Evolutionary conservation across 2,888 invertebrate genomes (phyloP), one percentile per base, ranked within the genome.

Genomic region (Hetaerina titia): DNA sequence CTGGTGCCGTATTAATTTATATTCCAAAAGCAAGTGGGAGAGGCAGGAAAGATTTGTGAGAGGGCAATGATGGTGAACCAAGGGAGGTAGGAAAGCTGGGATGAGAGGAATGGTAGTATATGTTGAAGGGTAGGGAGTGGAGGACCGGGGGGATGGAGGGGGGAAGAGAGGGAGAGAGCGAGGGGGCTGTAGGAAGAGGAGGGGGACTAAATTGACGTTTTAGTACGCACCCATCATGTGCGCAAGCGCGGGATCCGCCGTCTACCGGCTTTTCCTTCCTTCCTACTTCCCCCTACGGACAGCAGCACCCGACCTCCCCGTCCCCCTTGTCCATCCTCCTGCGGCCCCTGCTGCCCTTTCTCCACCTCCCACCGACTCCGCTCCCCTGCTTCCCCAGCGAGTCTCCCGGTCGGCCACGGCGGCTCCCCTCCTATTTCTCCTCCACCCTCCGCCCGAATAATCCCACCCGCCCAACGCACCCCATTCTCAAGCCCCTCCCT

Each of bases 311-410:
- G 69, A 6, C 8, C 8, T 69, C 19, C 15, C 69, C 69, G 45
- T 45, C 45, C 45, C 45, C 95, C 95, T 92, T 95, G 95, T 96
- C 95, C 96, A 96, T 96, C 95, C 95, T 95, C 95, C 95, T 95
- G 64, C 95, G 96, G 96, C 96, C 96, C 96, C 96, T 96, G 96
- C 96, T 96, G 96, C 96, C 96, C 95, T 96, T 96, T 96, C 96
- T 96, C 95, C 96, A 94, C 94, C 95, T 89, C 95, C 95, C 69
- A 63, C 56, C 87, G n/a, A 17, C 57, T 17, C 17, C 56, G 64
- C 89, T 94, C 88, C 81, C 81, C 81, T 81, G n/a, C 64, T 5
- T 64, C 64, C 22, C 64, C 22, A 19, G 19, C 69, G 45, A 60
- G 17, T 60, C 17, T 60, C 60, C 60, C 11, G 60, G 60, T 81